phyloP scores from a whole-genome alignment of 2,113 vertebrate genomes.

The Otolemur garnettii region DNA sequence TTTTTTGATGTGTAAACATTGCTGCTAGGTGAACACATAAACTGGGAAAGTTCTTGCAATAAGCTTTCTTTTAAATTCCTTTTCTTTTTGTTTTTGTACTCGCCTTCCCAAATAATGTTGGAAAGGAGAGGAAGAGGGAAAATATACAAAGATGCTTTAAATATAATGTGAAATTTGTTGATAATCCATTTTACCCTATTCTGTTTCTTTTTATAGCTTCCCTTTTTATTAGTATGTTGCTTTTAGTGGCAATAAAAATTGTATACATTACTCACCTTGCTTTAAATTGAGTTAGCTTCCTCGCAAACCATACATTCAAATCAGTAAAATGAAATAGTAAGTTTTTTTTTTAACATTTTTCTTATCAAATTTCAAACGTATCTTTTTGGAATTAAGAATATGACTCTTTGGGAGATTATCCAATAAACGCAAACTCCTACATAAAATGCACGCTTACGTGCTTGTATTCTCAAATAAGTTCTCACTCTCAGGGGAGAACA shows the following conservation, averaged over 20 bases:
- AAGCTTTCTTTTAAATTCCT: neutral
- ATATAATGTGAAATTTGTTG: neutral
- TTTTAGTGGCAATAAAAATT: neutral
- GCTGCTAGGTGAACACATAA: neutral
- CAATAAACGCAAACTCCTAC: neutral
- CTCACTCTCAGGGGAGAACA: neutral
- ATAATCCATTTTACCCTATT: neutral
- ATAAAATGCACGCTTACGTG: neutral
- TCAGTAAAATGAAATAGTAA: neutral
- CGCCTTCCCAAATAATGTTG: neutral
- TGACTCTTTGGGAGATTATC: neutral
- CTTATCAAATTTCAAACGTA: neutral
- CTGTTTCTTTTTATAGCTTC: neutral
- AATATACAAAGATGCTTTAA: neutral
- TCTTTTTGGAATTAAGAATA: neutral
- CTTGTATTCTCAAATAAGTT: neutral
- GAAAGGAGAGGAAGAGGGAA: neutral
- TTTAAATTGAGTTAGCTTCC: neutral
- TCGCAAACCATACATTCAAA: neutral
- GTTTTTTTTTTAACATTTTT: neutral
- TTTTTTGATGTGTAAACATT: constrained; percentile 31
- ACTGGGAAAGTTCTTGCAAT: neutral
- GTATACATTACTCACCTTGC: neutral
- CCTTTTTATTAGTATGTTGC: neutral
- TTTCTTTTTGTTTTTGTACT: neutral